Evolutionary conservation across 2,797 vertebrate species (phyloP).

Genomic region (Mionectes olivaceus): DNA sequence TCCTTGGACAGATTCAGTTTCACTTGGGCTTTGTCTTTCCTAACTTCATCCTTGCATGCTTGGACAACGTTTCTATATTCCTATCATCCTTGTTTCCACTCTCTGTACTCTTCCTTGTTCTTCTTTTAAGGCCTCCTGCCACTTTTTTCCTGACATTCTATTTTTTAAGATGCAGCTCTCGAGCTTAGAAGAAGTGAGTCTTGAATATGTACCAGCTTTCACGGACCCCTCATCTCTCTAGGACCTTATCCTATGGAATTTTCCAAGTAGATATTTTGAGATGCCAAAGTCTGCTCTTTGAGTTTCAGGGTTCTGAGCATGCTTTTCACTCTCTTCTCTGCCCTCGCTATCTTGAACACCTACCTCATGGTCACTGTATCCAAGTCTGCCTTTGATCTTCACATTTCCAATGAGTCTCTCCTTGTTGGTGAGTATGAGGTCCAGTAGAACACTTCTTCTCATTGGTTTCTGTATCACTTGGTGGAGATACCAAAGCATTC

Average conservation of each 20-base stretch:
- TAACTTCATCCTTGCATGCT: not conserved
- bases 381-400: not conserved
- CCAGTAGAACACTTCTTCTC: not conserved
- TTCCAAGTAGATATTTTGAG: not conserved
- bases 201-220: not conserved
- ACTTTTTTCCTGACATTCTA: not conserved
- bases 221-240: not conserved
- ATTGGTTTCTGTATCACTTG: not conserved
- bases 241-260: not conserved
- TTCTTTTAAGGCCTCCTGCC: not conserved
- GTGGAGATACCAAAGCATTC: not conserved
- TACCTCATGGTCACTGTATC: not conserved
- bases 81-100: not conserved
- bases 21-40: not conserved
- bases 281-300: not conserved
- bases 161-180: not conserved
- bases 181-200: not conserved
- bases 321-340: not conserved
- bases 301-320: not conserved
- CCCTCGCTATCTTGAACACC: not conserved
- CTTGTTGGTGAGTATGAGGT: not conserved
- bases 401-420: not conserved
- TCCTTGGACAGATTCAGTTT: not conserved
- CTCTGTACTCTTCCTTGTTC: not conserved
- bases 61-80: not conserved